Conservation (phyloP, 2,113 vertebrate genomes). For the Tragelaphus scriptus region DNA sequence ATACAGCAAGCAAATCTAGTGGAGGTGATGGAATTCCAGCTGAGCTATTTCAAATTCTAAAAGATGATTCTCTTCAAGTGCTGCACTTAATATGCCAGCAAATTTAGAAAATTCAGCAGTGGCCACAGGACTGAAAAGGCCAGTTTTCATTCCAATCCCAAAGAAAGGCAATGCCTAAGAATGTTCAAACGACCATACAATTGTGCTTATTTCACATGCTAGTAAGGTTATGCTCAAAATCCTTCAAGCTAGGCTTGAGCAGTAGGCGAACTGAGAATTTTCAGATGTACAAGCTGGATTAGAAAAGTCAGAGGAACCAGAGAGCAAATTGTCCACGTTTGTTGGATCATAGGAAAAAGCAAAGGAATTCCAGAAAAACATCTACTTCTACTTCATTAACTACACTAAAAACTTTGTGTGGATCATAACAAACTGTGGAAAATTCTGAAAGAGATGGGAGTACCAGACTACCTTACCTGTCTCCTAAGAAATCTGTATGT, state of each 20-base stretch:
- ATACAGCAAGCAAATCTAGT: background rate
- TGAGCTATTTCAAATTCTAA: background rate
- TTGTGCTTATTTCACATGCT: background rate
- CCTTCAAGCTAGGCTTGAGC: background rate
- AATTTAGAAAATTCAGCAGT: background rate
- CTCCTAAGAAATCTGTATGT: background rate
- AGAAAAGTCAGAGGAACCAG: background rate
- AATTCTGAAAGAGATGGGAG: background rate
- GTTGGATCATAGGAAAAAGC: background rate
- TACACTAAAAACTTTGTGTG: background rate
- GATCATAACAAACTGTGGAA: background rate
- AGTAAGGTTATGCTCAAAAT: background rate
- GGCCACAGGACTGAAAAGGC: background rate
- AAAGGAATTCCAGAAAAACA: background rate
- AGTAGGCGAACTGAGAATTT: background rate
- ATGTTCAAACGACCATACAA: accelerated
- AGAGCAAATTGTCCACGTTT: background rate
- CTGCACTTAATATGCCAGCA: background rate
- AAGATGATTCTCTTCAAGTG: background rate
- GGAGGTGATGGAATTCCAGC: background rate
- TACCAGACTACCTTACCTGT: background rate
- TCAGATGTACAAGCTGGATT: background rate
- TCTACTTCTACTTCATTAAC: background rate
- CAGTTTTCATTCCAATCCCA: background rate
- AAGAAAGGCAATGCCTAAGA: background rate